Conservation (phyloP, 1,140 invertebrate genomes). For the Leptoteleia sp. region DNA sequence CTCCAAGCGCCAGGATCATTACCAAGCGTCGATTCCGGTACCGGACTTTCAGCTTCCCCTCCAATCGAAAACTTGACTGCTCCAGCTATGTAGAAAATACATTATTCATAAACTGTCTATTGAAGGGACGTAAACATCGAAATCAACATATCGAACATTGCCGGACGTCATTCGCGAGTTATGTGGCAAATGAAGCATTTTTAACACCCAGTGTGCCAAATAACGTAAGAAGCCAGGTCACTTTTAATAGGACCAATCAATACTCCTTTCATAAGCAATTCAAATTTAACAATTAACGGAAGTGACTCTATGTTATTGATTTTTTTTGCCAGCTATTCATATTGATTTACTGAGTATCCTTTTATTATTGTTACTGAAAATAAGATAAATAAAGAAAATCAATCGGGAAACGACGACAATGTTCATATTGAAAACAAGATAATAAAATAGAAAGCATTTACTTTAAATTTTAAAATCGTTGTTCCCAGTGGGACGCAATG, state of each 20-base stretch:
- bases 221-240: too few relatives aligned
- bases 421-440: too few relatives aligned
- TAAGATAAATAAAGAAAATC: too few relatives aligned
- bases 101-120: constrained; percentile 25
- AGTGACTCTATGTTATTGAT: constrained; percentile 1
- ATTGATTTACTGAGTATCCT: too few relatives aligned
- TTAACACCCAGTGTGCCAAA: background rate
- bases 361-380: too few relatives aligned
- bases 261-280: too few relatives aligned
- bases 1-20: constrained; percentile 85
- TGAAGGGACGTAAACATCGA: constrained; percentile 1
- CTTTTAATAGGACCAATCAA: too few relatives aligned
- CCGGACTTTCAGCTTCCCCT: constrained; percentile 79
- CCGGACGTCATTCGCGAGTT: constrained; percentile 1
- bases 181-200: constrained; percentile 15
- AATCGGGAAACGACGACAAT: too few relatives aligned
- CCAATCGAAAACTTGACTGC: constrained; percentile 81
- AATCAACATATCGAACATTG: background rate
- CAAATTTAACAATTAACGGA: constrained; percentile 3
- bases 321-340: too few relatives aligned
- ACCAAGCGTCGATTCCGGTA: constrained; percentile 74
- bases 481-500: background rate
- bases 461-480: background rate
- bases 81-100: constrained; percentile 67
- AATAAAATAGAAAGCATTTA: background rate